phyloP scores from a whole-genome alignment of 2,113 vertebrate genomes.

The Galbula dea region DNA sequence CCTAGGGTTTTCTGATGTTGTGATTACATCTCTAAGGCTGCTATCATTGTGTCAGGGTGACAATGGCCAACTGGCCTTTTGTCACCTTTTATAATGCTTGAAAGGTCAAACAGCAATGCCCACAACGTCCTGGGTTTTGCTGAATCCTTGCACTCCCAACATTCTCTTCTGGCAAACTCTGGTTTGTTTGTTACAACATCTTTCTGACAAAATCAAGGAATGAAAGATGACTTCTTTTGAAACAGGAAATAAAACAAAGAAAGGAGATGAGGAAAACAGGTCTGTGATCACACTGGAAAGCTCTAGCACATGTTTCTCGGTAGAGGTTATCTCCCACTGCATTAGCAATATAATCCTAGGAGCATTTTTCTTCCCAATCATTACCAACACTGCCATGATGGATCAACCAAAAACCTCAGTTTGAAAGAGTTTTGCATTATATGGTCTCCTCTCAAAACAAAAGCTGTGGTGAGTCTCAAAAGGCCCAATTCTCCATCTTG shows the following conservation, averaged over 20 bases:
- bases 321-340: background rate
- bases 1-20: background rate
- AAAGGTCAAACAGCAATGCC: background rate
- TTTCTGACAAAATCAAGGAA: background rate
- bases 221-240: background rate
- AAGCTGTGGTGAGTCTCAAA: background rate
- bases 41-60: background rate
- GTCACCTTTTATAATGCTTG: background rate
- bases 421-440: background rate
- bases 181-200: background rate
- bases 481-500: background rate
- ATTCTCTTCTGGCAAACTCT: background rate
- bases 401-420: background rate
- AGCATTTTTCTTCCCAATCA: background rate
- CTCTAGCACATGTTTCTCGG: background rate
- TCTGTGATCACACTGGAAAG: background rate
- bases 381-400: background rate
- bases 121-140: background rate
- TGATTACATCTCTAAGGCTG: background rate
- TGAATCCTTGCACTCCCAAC: background rate
- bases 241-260: background rate
- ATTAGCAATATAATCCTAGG: background rate
- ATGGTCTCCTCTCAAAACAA: background rate
- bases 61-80: background rate
- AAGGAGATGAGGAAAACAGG: background rate